phyloP scores from a whole-genome alignment of 92 coral and sea anemone genomes.

The Diadumene lineata region DNA sequence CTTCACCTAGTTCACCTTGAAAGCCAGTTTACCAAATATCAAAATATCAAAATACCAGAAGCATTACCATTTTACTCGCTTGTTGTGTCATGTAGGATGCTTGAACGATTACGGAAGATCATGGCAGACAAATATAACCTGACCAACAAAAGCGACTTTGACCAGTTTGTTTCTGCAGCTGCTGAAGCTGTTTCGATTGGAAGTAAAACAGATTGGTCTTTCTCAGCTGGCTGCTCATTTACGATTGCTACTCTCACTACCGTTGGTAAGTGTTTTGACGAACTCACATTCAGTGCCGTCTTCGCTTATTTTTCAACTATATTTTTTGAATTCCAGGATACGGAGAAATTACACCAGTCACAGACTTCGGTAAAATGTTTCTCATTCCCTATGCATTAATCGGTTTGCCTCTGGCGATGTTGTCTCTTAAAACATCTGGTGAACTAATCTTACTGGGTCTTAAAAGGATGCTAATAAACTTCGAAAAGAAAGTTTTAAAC shows the following conservation, averaged over 20 bases:
- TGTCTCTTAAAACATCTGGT: conserved; percentile 56
- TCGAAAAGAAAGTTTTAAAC: conserved; percentile 23
- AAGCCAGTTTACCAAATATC: no score
- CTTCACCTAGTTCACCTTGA: no score
- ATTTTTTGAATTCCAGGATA: conserved; percentile 33
- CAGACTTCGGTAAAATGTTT: conserved; percentile 42
- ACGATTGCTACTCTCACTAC: conserved; percentile 57
- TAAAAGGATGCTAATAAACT: conserved; percentile 1
- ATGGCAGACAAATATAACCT: conserved; percentile 39
- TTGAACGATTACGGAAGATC: conserved; percentile 14
- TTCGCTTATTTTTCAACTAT: neutral
- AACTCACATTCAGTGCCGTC: neutral
- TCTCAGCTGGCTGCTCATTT: conserved; percentile 41
- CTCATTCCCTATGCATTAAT: conserved; percentile 40
- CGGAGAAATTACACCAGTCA: conserved; percentile 54
- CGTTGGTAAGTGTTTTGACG: conserved; percentile 28
- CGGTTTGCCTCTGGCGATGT: conserved; percentile 58
- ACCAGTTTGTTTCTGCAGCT: conserved; percentile 25
- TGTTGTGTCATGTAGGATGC: no score
- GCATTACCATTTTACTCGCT: no score
- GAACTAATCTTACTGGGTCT: conserved; percentile 36
- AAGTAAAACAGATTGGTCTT: conserved; percentile 57
- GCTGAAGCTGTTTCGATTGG: conserved; percentile 15
- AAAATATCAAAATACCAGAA: neutral
- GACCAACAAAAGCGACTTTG: conserved; percentile 37